These are phyloP conservation scores for Oscheius myriophilus DNA, from an alignment of 2,888 invertebrate genomes.

Conservation along the genomic window DNA sequence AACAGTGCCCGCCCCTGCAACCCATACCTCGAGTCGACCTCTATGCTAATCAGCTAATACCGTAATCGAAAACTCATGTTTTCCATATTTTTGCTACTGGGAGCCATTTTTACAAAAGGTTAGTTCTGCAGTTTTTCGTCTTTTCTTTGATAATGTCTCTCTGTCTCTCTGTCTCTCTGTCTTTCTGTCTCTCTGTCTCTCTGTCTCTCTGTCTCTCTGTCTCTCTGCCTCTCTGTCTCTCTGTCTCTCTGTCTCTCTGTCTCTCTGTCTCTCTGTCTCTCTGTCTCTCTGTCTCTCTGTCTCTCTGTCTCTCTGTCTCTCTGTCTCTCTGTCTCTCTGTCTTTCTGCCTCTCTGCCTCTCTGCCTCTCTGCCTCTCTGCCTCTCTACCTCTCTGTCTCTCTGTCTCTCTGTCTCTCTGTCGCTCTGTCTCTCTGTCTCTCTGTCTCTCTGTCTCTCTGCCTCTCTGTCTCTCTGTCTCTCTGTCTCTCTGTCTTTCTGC, in stretches of 20 bases:
- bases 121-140: background rate
- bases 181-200: constrained; percentile 29
- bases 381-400: constrained; percentile 32
- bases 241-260: constrained; percentile 32
- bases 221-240: constrained; percentile 23
- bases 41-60: constrained; percentile 22
- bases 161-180: constrained; percentile 22
- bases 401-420: constrained; percentile 23
- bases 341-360: constrained; percentile 27
- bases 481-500: constrained; percentile 21
- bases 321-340: constrained; percentile 10
- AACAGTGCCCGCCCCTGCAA: constrained; percentile 18
- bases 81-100: background rate
- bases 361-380: constrained; percentile 21
- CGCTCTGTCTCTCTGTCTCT: constrained; percentile 20
- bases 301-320: constrained; percentile 18
- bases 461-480: constrained; percentile 29
- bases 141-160: constrained; percentile 11
- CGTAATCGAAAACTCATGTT: no score
- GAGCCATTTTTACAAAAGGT: background rate
- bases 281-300: constrained; percentile 25
- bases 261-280: constrained; percentile 32
- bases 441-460: constrained; percentile 20
- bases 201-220: constrained; percentile 31
- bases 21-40: background rate